These are phyloP conservation scores for Lepeophtheirus salmonis DNA, from an alignment of 1,140 invertebrate species.

Conservation along the genomic window DNA sequence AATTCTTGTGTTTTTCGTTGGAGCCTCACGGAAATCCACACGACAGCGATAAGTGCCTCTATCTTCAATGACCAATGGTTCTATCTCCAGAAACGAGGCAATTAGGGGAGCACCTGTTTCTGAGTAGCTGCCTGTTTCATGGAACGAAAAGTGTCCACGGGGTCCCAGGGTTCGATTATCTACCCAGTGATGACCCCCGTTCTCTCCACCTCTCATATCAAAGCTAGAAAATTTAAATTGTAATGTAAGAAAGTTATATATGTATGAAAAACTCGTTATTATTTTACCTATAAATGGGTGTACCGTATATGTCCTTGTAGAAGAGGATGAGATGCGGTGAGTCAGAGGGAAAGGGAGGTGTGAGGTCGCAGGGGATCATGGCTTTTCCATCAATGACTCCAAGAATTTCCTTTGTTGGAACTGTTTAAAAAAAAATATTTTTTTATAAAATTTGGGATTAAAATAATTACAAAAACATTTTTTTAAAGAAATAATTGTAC, in stretches of 20 bases:
- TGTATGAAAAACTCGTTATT: no score
- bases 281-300: constrained; percentile 43
- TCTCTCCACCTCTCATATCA: constrained; percentile 8
- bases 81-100: constrained; percentile 3
- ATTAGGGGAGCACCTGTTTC: constrained; percentile 11
- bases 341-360: constrained; percentile 50
- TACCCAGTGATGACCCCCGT: constrained; percentile 6
- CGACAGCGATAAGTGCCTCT: constrained; percentile 25
- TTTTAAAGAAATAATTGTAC: no score
- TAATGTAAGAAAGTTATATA: background rate
- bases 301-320: constrained; percentile 55
- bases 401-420: constrained; percentile 1
- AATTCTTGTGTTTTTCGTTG: constrained; percentile 24
- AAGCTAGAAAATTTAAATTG: constrained; percentile 1
- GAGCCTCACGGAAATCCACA: constrained; percentile 27
- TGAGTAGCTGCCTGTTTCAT: constrained; percentile 8
- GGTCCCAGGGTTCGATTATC: constrained; percentile 10
- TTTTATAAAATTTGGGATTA: background rate
- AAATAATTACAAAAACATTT: no score
- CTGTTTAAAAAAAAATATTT: background rate
- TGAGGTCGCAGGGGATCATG: constrained; percentile 57
- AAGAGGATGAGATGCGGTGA: constrained; percentile 65
- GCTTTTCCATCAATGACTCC: constrained; percentile 5
- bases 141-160: constrained; percentile 1
- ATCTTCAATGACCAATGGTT: background rate